These are phyloP conservation scores for Opisthograptis luteolata DNA, from an alignment of 2,888 invertebrate species.

Conservation along the genomic window DNA sequence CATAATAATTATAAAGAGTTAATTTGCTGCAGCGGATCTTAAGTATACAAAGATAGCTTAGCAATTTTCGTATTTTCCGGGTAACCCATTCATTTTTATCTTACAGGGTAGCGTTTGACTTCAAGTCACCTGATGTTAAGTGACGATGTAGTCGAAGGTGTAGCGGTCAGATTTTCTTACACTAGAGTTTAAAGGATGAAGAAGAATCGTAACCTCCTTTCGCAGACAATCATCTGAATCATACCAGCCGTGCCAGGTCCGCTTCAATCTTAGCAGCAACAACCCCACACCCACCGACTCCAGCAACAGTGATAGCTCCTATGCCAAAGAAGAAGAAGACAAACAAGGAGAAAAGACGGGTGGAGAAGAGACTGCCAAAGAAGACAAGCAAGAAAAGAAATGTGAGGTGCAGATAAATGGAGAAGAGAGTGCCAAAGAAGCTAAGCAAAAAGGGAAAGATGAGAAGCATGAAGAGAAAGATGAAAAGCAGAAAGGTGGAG, in stretches of 20 bases:
- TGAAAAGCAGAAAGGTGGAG: conserved; percentile 19
- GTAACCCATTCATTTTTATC: no score
- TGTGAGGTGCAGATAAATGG: conserved; percentile 4
- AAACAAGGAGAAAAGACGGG: conserved; percentile 27
- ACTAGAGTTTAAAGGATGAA: no score
- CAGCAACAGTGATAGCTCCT: conserved; percentile 63
- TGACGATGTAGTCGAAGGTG: no score
- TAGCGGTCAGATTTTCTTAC: no score
- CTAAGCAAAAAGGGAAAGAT: background rate
- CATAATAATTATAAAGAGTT: no score
- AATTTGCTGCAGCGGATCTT: no score
- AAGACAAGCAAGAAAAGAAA: conserved; percentile 9
- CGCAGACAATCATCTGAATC: conserved; percentile 56
- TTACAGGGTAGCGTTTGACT: no score
- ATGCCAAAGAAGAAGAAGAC: conserved; percentile 39
- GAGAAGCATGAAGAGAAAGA: conserved; percentile 28
- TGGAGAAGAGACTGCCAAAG: conserved; percentile 17
- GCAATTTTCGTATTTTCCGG: no score
- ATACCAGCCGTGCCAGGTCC: conserved; percentile 54
- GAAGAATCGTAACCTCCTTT: background rate
- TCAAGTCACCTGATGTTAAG: no score
- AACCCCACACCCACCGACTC: conserved; percentile 61
- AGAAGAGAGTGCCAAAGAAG: background rate
- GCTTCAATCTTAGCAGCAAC: conserved; percentile 52
- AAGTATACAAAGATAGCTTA: no score